Evolutionary conservation across 2,888 invertebrate species (phyloP), one percentile per base, ranked within the genome.

Genomic region (Diabrotica balteata): DNA sequence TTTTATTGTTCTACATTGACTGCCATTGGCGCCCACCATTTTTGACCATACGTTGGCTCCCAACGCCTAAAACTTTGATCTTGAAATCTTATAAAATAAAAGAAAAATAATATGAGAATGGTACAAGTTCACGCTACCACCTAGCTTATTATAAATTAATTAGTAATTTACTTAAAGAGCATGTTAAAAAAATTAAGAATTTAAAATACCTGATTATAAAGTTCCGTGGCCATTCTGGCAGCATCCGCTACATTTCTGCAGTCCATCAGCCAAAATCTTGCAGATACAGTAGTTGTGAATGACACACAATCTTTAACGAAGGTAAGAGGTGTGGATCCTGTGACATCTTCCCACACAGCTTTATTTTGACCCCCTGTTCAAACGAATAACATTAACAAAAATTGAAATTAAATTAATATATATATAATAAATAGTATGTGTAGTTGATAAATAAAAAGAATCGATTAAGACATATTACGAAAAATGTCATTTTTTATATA

Each of bases 301-400:
- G 97, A 97, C 2, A 98, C 98, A 81, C 96, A 96, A 83, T 98
- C 97, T 78, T 96, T 97, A 72, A 97, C 94, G 85, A 98, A 94
- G 7, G 97, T 95, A 73, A 99, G 87, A 9, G 98, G 98, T 1
- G 98, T 98, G 54, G 97, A 97, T 44, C 98, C 98, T 0, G 98
- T 99, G 8, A 99, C 98, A 85, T 99, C 99, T 84, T 99, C 99
- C 98, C 99, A 99, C 77, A 97, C 93, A 6, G 99, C 98, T 73
- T 96, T 93, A 76, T 94, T 95, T 75, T 96, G 95, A 4, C 98
- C 98, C 70, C 98, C 93, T 90, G 66, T 53, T 63, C 57, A 58
- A 51, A 47, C 58, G 43, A 50, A 47, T 9, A 17, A 42, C 45
- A 44, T 46, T 42, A 54, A 43, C 42, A 42, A 17, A n/a, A 51